These are phyloP conservation scores for Apis laboriosa DNA, from an alignment of 1,140 invertebrate species.

Conservation along the genomic window DNA sequence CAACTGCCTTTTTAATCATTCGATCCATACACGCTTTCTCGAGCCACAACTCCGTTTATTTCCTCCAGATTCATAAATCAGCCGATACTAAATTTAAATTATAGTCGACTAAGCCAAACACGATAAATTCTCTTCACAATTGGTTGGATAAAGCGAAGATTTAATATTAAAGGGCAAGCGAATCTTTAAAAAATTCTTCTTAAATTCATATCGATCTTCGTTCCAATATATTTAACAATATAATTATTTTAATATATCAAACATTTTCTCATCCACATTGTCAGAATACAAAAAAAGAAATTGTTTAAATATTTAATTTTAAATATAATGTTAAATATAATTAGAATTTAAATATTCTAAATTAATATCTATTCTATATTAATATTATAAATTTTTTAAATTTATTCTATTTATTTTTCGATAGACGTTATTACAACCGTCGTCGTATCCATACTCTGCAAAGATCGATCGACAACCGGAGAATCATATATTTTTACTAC, in stretches of 20 bases:
- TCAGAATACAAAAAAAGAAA: too few species aligned
- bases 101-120: background rate
- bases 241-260: too few species aligned
- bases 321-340: too few species aligned
- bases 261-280: too few species aligned
- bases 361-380: too few species aligned
- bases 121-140: background rate
- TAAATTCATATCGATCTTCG: background rate
- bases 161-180: background rate
- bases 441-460: background rate
- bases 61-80: background rate
- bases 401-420: too few species aligned
- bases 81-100: background rate
- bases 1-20: background rate
- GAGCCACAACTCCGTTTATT: background rate
- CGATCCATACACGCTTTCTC: background rate
- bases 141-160: background rate
- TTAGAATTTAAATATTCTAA: too few species aligned
- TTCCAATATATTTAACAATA: background rate
- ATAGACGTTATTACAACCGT: background rate
- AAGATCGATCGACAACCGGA: background rate
- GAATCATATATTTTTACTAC: slow-evolving; percentile 5
- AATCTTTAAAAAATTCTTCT: background rate
- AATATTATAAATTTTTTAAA: too few species aligned
- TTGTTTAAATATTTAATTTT: too few species aligned